Evolutionary conservation across 2,888 invertebrate genomes (phyloP), one percentile per base, ranked within the genome.

Genomic region (Periphyllus acericola): DNA sequence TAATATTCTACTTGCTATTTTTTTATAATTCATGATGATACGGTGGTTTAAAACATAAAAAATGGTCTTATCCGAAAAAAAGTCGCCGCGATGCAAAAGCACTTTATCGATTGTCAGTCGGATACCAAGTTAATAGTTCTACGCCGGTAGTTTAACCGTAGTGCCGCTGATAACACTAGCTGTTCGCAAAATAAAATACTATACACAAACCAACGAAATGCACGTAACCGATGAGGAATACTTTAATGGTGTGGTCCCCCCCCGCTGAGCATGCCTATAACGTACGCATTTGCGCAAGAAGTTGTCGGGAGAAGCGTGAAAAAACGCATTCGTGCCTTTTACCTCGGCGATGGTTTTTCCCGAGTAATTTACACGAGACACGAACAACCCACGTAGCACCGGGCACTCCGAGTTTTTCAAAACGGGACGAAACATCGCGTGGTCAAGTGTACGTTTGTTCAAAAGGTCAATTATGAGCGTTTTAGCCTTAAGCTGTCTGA

Each of bases 391-490:
- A 17, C 29, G n/a, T 66, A 8, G n/a, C n/a, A 36, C 9, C 32
- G 25, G 29, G 14, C 32, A 82, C 71, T 72, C 8, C 25, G 52
- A 52, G 32, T 14, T 46, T 29, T 72, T 72, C 71, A 34, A 52
- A 6, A 9, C 36, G 21, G 11, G 11, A 60, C 14, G 68, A 72
- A 52, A 46, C 52, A 34, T 32, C 17, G 52, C 9, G 55, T 11
- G 14, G 40, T 46, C 71, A 32, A 82, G 52, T 34, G 60, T 60
- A 25, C 11, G 32, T 82, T 60, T 52, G 52, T 71, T 66, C 46
- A 74, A 71, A 82, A 82, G 71, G 46, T 19, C 19, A 83, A 46
- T 34, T 55, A 46, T 34, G 75, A 75, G 29, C 40, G 40, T 74
- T 60, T 17, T 55, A 0, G 0, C 36, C 9, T 36, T 74, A 19